Conservation (phyloP, 2,888 invertebrate genomes). For the Lymantria monacha region DNA sequence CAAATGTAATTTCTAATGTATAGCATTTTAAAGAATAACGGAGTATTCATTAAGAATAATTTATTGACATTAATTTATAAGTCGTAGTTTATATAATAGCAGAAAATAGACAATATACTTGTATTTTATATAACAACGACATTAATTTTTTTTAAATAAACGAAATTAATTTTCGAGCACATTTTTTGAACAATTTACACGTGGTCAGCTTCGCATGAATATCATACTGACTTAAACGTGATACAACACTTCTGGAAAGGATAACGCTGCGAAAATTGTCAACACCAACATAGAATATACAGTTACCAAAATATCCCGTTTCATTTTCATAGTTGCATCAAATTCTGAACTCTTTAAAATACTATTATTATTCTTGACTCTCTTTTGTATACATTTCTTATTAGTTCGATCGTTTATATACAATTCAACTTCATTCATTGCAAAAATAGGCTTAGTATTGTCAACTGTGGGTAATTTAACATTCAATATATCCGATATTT, state of each 20-base stretch:
- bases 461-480: neutral
- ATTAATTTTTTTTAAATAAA: too few relatives aligned
- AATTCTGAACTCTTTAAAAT: slow-evolving; percentile 28
- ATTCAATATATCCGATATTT: slow-evolving; percentile 10
- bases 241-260: slow-evolving; percentile 55
- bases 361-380: slow-evolving; percentile 5
- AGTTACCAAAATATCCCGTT: slow-evolving; percentile 68
- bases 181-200: too few relatives aligned
- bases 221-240: neutral
- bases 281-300: slow-evolving; percentile 70
- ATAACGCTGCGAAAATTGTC: slow-evolving; percentile 69
- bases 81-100: too few relatives aligned
- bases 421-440: neutral
- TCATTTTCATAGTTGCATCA: slow-evolving; percentile 59
- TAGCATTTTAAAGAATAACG: too few relatives aligned
- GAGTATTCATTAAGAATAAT: too few relatives aligned
- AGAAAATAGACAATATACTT: too few relatives aligned
- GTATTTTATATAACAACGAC: too few relatives aligned
- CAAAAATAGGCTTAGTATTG: neutral
- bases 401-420: neutral
- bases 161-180: too few relatives aligned
- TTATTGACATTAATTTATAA: too few relatives aligned
- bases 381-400: slow-evolving; percentile 17
- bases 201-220: too few relatives aligned
- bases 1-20: too few relatives aligned